Conservation (phyloP, 2,797 vertebrate species). For the Hybognathus amarus region DNA sequence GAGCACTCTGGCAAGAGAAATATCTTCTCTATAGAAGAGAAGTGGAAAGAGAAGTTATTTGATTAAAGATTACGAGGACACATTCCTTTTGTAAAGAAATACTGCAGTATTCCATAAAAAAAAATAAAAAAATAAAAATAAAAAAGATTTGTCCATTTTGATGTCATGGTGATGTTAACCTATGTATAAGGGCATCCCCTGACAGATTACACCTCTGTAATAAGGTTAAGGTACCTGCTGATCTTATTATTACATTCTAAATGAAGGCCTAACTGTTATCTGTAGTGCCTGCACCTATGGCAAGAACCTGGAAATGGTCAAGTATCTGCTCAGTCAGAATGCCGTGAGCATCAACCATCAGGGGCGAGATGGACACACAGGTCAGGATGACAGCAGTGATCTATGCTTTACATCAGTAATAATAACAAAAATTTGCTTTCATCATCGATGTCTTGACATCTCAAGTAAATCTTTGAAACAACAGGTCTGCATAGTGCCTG, state of each 20-base stretch:
- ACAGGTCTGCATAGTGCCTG: constrained; percentile 92
- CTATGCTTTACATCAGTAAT: background rate
- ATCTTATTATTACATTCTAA: background rate
- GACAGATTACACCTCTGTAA: background rate
- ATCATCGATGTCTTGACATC: constrained; percentile 2
- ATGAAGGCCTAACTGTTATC: constrained; percentile 5
- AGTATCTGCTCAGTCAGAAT: constrained; percentile 92
- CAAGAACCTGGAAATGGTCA: constrained; percentile 90
- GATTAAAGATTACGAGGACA: no score
- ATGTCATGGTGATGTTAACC: background rate
- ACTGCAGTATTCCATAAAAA: no score
- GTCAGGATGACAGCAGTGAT: constrained; percentile 67
- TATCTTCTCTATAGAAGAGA: no score
- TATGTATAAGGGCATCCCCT: background rate
- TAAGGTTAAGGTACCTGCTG: background rate
- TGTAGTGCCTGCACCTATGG: constrained; percentile 92
- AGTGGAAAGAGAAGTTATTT: no score
- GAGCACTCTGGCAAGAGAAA: no score
- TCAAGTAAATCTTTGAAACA: background rate
- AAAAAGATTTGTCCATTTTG: no score
- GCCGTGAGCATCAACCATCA: constrained; percentile 89
- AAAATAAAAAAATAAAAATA: no score
- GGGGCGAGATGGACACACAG: constrained; percentile 95
- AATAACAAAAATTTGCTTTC: background rate
- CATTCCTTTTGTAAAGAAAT: no score